phyloP scores from a whole-genome alignment of 2,888 invertebrate species.

The Doris montereyensis region DNA sequence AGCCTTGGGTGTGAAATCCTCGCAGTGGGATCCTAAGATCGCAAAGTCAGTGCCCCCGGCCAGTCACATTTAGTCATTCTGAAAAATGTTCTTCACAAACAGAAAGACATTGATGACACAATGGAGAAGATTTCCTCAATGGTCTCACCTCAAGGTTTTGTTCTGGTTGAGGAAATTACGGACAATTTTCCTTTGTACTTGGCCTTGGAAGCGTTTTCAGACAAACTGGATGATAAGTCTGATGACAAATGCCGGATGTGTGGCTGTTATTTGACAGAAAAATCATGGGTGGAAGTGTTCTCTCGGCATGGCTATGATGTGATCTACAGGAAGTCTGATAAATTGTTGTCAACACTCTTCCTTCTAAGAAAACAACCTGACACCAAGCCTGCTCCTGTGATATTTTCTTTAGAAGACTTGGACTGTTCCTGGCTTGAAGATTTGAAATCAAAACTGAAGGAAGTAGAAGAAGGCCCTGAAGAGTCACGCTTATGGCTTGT shows the following conservation, averaged over 20 bases:
- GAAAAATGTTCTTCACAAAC: conserved; percentile 58
- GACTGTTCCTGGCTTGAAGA: conserved; percentile 82
- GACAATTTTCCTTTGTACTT: conserved; percentile 63
- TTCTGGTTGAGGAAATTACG: conserved; percentile 73
- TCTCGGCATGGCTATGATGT: conserved; percentile 75
- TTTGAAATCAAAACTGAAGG: conserved; percentile 78
- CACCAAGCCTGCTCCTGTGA: conserved; percentile 38
- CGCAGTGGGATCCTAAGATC: conserved; percentile 78
- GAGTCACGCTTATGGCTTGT: conserved; percentile 77
- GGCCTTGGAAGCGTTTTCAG: conserved; percentile 53
- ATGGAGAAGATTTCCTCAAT: conserved; percentile 73
- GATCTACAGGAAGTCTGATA: conserved; percentile 79
- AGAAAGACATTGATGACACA: conserved; percentile 49
- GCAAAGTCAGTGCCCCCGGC: conserved; percentile 71
- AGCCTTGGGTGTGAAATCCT: conserved; percentile 78
- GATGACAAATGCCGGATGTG: conserved; percentile 46
- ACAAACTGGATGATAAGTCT: conserved; percentile 33
- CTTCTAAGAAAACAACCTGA: conserved; percentile 78
- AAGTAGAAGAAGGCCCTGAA: conserved; percentile 79
- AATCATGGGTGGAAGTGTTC: conserved; percentile 57
- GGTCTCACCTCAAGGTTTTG: conserved; percentile 77
- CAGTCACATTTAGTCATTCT: conserved; percentile 64
- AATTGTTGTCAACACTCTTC: conserved; percentile 75
- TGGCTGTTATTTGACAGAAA: conserved; percentile 54
- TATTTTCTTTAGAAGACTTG: conserved; percentile 52